Percentiles rank a stretch among this genome's conserved stretches.
Evolutionary conservation across 1,140 invertebrate genomes (phyloP).

Genomic region (Octopus sinensis): DNA sequence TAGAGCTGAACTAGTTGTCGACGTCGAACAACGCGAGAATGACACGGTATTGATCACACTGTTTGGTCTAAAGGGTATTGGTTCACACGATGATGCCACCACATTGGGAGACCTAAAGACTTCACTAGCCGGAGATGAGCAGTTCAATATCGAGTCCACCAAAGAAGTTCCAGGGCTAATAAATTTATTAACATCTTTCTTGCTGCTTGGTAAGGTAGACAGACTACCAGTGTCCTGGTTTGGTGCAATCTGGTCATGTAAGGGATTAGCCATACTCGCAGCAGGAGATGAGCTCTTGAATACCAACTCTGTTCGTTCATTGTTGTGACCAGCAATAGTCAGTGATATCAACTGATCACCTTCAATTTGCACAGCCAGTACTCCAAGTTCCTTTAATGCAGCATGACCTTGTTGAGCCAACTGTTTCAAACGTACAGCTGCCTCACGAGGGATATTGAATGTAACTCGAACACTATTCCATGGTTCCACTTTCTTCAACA

Average conservation of each 20-base stretch:
- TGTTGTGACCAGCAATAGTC: constrained; percentile 73
- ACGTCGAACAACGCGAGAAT: neutral
- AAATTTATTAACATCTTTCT: constrained; percentile 7
- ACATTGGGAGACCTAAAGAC: constrained; percentile 51
- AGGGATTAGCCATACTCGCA: constrained; percentile 8
- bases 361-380: constrained; percentile 92
- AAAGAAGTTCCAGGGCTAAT: constrained; percentile 43
- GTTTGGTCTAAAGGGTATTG: constrained; percentile 8
- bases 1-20: constrained; percentile 14
- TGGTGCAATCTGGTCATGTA: neutral
- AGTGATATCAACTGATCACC: constrained; percentile 89
- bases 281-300: constrained; percentile 58
- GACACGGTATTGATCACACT: neutral
- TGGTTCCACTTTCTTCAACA: constrained; percentile 85
- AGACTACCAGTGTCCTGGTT: neutral
- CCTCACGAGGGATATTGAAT: constrained; percentile 91
- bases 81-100: constrained; percentile 33
- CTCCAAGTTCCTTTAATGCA: constrained; percentile 83
- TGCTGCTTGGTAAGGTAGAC: neutral
- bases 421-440: constrained; percentile 81
- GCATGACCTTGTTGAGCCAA: constrained; percentile 84
- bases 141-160: constrained; percentile 37
- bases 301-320: constrained; percentile 73
- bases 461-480: constrained; percentile 97
- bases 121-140: constrained; percentile 23